Base-by-base conservation (phyloP, 1,140 invertebrate genomes). In the Lepidurus arcticus region DNA sequence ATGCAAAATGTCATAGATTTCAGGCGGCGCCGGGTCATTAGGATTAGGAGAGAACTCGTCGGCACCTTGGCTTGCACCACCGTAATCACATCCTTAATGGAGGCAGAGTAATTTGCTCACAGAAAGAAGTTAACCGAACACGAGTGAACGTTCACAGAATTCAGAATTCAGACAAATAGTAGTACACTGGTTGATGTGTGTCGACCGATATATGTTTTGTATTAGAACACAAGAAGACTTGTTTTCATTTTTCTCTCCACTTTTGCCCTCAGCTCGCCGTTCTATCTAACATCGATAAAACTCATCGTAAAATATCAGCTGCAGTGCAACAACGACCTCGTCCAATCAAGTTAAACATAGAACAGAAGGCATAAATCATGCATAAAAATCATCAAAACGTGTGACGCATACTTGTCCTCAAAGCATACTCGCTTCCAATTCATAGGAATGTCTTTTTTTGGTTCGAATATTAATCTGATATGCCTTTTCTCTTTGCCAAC, bases 371-470 rank as follows among this genome's bases (percentile, higher is more conserved):
- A n/a, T 21, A 24, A 65, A 65, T n/a, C 53, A 65, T 10, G 53
- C 53, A 65, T 21, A 65, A 65, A 47, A 65, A 65, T 34, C 34
- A 65, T 65, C 53, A 65, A 65, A 65, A n/a, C 53, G 16, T 65
- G 6, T 13, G 21, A 65, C 4, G 53, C 16, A 65, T 65, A 7
- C 16, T 65, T 65, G 53, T 7, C n/a, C 53, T 65, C 53, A 3
- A 65, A 65, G 13, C 53, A 13, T 65, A 65, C 21, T 65, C 53
- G 53, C 53, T 21, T 34, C 34, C 34, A 34, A 34, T 3, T 34
- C 34, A 34, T 34, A 65, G 53, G 53, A 65, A 65, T 65, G 53
- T 65, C 9, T 13, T 21, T 65, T 16, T 65, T 13, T 65, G 53
- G 16, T 21, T 65, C 1, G 21, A 65, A 65, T 16, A n/a, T 65